phyloP scores from a whole-genome alignment of 2,113 vertebrate species.

The Passer montanus region DNA sequence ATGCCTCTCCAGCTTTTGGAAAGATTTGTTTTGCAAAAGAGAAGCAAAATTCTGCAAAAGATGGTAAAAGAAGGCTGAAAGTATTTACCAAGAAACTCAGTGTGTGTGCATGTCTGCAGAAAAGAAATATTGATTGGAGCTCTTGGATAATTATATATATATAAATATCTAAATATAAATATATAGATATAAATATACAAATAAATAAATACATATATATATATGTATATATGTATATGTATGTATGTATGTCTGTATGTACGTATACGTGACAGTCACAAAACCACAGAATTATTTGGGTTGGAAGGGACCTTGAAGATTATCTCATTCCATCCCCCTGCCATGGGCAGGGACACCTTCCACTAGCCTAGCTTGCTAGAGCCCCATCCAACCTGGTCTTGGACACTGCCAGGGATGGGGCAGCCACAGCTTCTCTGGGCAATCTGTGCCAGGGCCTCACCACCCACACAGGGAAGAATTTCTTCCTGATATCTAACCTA shows the following conservation, averaged over 20 bases:
- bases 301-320: neutral
- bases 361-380: neutral
- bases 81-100: neutral
- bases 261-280: no score
- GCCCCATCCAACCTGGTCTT: neutral
- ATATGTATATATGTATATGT: neutral
- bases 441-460: fast-evolving
- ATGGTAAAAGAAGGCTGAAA: neutral
- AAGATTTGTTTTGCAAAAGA: neutral
- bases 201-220: no score
- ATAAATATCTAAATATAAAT: neutral
- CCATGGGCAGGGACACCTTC: neutral
- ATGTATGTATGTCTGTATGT: neutral
- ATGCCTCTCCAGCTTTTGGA: neutral
- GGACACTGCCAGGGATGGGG: fast-evolving
- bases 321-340: fast-evolving
- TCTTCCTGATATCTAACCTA: neutral
- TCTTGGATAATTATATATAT: neutral
- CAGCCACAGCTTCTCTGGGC: neutral
- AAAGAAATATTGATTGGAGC: neutral
- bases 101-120: neutral
- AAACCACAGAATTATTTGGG: neutral
- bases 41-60: neutral
- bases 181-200: neutral
- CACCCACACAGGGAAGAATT: neutral